Evolutionary conservation across 2,113 vertebrate species (phyloP).

Genomic region (Grantiella picta): DNA sequence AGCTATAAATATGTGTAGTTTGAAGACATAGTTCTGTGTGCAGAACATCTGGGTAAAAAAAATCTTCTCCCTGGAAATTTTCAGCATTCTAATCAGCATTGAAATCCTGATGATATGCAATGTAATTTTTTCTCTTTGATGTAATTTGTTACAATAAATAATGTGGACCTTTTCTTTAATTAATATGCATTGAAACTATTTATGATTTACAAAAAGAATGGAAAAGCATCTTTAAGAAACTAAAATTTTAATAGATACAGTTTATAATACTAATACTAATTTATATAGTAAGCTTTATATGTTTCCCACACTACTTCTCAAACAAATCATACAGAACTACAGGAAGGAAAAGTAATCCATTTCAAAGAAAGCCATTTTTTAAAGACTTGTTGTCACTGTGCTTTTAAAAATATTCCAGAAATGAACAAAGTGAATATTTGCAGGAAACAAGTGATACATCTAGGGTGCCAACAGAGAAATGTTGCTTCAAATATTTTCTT

Average conservation of each 20-base stretch:
- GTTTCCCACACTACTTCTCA: not conserved
- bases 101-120: not conserved
- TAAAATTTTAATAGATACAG: not conserved
- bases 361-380: constrained; percentile 4
- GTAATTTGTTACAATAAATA: not conserved
- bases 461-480: not conserved
- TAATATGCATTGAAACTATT: not conserved
- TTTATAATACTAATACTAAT: too few relatives aligned
- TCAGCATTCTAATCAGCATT: not conserved
- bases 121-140: not conserved
- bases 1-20: not conserved
- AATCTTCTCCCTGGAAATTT: not conserved
- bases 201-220: not conserved
- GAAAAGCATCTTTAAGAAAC: not conserved
- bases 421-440: not conserved
- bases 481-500: not conserved
- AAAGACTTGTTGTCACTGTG: not conserved
- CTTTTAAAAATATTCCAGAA: constrained; percentile 17
- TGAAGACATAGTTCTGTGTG: not conserved
- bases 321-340: not conserved
- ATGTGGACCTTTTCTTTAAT: not conserved
- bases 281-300: not conserved
- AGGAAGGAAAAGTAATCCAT: not conserved
- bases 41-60: not conserved
- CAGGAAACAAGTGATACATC: not conserved